Percentiles rank a stretch among this genome's conserved stretches.
phyloP scores from a whole-genome alignment of 2,888 invertebrate genomes.

The Apantesis nais region DNA sequence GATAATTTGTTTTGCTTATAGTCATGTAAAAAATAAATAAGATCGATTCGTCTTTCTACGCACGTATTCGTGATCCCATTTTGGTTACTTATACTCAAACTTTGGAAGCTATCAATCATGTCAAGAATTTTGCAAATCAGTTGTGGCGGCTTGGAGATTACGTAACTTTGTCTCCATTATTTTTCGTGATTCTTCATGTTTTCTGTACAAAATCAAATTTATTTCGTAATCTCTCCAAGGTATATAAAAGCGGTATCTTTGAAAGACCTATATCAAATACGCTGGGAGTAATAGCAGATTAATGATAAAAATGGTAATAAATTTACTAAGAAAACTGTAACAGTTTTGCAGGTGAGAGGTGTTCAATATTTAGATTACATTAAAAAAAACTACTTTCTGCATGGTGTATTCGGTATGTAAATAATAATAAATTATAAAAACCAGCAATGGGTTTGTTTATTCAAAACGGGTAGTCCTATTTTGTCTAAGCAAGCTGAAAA shows the following conservation, averaged over 20 bases:
- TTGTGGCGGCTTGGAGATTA: slow-evolving; percentile 38
- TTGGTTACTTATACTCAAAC: slow-evolving; percentile 31
- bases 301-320: background rate
- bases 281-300: background rate
- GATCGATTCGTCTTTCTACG: slow-evolving; percentile 21
- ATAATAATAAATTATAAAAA: background rate
- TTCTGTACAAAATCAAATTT: slow-evolving; percentile 32
- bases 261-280: background rate
- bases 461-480: background rate
- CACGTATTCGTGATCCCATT: slow-evolving; percentile 37
- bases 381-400: no score
- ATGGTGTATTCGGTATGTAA: background rate
- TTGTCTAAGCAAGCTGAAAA: background rate
- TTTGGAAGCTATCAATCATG: slow-evolving; percentile 47
- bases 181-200: slow-evolving; percentile 34
- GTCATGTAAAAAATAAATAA: slow-evolving; percentile 7
- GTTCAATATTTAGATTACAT: background rate
- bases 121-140: slow-evolving; percentile 44
- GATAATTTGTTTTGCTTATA: slow-evolving; percentile 7
- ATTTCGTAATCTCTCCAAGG: background rate
- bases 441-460: background rate
- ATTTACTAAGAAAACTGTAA: background rate
- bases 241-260: background rate
- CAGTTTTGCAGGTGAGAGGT: background rate
- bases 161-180: slow-evolving; percentile 44